Percentiles rank a stretch among this genome's conserved stretches.
Conservation (phyloP, 2,888 invertebrate genomes). For the Mellilla xanthometata region DNA sequence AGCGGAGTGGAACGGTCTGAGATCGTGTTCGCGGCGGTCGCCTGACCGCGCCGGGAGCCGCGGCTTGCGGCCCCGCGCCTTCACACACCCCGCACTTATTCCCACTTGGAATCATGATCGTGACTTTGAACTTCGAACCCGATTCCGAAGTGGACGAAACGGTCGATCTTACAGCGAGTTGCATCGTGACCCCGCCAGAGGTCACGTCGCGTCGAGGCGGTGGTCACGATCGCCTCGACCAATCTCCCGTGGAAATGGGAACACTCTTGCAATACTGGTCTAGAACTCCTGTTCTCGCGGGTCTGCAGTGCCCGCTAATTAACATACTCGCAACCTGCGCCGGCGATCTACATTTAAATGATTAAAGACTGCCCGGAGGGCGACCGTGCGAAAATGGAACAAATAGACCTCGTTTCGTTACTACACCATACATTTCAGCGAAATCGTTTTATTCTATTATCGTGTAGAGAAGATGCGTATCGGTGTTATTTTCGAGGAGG, state of each 20-base stretch:
- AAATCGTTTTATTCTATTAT: conserved; percentile 50
- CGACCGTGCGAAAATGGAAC: conserved; percentile 33
- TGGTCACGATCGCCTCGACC: conserved; percentile 27
- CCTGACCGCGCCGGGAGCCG: conserved; percentile 46
- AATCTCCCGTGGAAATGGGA: conserved; percentile 16
- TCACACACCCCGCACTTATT: conserved; percentile 23
- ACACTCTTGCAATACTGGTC: conserved; percentile 27
- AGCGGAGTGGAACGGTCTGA: conserved; percentile 49
- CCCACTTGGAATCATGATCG: conserved; percentile 17
- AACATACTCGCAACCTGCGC: conserved; percentile 41
- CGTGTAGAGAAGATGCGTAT: conserved; percentile 52
- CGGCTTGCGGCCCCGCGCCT: background rate
- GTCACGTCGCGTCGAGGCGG: conserved; percentile 22
- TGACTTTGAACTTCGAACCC: conserved; percentile 13
- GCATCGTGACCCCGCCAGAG: conserved; percentile 22
- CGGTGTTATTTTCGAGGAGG: conserved; percentile 43
- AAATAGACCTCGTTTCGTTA: conserved; percentile 38
- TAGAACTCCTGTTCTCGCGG: too few relatives aligned
- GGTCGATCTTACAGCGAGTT: conserved; percentile 13
- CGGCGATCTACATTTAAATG: conserved; percentile 41
- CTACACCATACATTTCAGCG: conserved; percentile 33
- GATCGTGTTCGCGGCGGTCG: conserved; percentile 59
- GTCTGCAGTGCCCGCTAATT: conserved; percentile 53
- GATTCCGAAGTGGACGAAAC: conserved; percentile 14
- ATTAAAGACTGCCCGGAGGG: conserved; percentile 39